Percentiles rank a stretch among this genome's conserved stretches.
phyloP scores from a whole-genome alignment of 2,113 vertebrate genomes.

The Calidris pugnax region DNA sequence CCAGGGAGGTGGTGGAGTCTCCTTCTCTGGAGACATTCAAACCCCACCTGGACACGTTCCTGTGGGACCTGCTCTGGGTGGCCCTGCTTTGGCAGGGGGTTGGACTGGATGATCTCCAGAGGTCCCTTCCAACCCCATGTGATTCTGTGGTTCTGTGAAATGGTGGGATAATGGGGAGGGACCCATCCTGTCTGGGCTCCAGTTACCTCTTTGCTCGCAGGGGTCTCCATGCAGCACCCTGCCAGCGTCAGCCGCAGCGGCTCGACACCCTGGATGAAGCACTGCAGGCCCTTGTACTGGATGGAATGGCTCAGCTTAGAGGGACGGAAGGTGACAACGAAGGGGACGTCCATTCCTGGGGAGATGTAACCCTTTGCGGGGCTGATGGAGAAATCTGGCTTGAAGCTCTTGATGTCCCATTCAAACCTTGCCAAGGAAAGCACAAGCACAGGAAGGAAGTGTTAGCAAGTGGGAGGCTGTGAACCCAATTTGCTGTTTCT shows the following conservation, averaged over 20 bases:
- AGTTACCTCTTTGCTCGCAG: constrained; percentile 78
- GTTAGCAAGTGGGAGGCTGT: neutral
- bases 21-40: too few relatives aligned
- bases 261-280: constrained; percentile 77
- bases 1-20: too few relatives aligned
- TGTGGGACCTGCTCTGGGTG: too few relatives aligned
- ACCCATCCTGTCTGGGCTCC: neutral
- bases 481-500: neutral
- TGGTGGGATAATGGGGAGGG: neutral
- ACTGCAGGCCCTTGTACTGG: constrained; percentile 76
- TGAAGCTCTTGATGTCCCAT: constrained; percentile 79
- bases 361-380: constrained; percentile 83
- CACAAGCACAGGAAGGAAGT: neutral
- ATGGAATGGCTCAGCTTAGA: constrained; percentile 70
- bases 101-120: too few relatives aligned
- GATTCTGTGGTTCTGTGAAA: too few relatives aligned
- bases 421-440: constrained; percentile 77
- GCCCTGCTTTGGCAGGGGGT: too few relatives aligned
- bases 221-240: constrained; percentile 76
- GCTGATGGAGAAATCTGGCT: constrained; percentile 79
- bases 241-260: constrained; percentile 78
- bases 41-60: too few relatives aligned
- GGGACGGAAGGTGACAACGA: constrained; percentile 81
- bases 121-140: too few relatives aligned
- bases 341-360: constrained; percentile 79